These are phyloP conservation scores for Colaptes auratus DNA, from an alignment of 2,113 vertebrate species.

Conservation along the genomic window DNA sequence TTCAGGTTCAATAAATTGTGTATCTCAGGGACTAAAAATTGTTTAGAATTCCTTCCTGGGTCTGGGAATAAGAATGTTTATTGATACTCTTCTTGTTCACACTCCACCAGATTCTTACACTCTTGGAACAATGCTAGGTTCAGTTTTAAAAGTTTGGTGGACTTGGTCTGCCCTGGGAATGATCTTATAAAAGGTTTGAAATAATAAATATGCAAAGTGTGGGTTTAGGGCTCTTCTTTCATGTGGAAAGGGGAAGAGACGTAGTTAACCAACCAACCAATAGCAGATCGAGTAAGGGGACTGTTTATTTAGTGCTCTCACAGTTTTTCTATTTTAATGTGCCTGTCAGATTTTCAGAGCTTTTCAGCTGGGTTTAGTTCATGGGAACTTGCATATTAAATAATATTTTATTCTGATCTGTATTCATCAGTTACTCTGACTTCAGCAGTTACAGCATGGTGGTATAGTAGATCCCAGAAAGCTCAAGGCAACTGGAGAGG, in stretches of 20 bases:
- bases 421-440: background rate
- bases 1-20: slow-evolving; percentile 29
- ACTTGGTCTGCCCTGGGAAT: slow-evolving; percentile 29
- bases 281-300: slow-evolving; percentile 20
- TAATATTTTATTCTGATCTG: background rate
- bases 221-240: slow-evolving; percentile 44
- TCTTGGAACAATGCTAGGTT: background rate
- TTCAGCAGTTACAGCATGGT: background rate
- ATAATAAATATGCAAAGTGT: slow-evolving; percentile 60
- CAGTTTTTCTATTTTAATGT: slow-evolving; percentile 27
- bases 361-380: slow-evolving; percentile 26
- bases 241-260: slow-evolving; percentile 61
- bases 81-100: slow-evolving; percentile 27
- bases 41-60: background rate
- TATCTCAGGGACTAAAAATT: background rate
- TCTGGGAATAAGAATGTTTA: slow-evolving; percentile 10
- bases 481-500: background rate
- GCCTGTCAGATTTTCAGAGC: background rate
- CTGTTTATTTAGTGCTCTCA: slow-evolving; percentile 11
- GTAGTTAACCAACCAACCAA: background rate
- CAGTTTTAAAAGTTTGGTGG: background rate
- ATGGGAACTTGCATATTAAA: background rate
- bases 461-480: background rate
- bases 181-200: slow-evolving; percentile 24
- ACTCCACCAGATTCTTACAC: background rate